Conservation (phyloP, 2,113 vertebrate genomes). For the Notarius lentiginosus region DNA sequence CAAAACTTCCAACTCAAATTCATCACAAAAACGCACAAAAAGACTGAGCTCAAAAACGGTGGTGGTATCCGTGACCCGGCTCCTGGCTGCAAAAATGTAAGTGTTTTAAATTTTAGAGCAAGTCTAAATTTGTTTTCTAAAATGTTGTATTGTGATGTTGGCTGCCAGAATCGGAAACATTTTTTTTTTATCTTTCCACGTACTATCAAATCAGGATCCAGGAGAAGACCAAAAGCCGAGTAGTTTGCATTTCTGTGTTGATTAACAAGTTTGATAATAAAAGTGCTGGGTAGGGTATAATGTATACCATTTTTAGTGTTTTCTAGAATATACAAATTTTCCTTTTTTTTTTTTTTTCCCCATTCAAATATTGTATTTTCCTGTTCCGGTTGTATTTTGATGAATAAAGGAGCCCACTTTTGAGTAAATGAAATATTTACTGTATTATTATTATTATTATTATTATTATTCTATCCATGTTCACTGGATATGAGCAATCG, state of each 20-base stretch:
- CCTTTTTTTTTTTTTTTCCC: too few species aligned
- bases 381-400: not conserved
- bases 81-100: not conserved
- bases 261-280: not conserved
- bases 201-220: too few species aligned
- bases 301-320: not conserved
- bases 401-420: not conserved
- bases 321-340: not conserved
- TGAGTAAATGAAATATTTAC: not conserved
- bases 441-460: too few species aligned
- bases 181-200: too few species aligned
- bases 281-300: too few species aligned
- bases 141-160: too few species aligned
- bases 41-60: not conserved
- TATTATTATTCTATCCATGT: too few species aligned
- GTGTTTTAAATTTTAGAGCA: too few species aligned
- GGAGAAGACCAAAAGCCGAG: too few species aligned
- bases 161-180: too few species aligned
- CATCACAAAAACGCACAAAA: not conserved
- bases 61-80: not conserved
- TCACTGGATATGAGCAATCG: too few species aligned
- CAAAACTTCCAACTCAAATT: not conserved
- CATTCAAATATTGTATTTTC: not conserved
- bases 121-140: too few species aligned
- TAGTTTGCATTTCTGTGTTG: not conserved